These are phyloP conservation scores for Protosalanx chinensis DNA, from an alignment of 2,797 vertebrate species.

Conservation along the genomic window DNA sequence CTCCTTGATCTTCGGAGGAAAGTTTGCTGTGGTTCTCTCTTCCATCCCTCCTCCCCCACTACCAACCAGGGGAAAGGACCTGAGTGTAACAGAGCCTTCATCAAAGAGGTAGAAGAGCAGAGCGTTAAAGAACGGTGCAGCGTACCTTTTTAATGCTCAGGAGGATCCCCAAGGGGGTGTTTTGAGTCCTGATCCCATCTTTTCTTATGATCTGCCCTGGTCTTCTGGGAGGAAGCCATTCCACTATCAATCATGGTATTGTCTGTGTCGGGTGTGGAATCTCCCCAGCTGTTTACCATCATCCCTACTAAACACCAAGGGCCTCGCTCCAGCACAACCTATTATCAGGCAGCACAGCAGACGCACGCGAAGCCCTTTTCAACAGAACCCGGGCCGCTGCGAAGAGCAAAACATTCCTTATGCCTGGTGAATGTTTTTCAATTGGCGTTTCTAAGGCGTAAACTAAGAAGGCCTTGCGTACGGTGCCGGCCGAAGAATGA, in stretches of 20 bases:
- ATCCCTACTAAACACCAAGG: slow-evolving; percentile 46
- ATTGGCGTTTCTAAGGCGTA: too few relatives aligned
- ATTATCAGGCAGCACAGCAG: neutral
- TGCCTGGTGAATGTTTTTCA: too few relatives aligned
- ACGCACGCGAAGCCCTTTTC: neutral
- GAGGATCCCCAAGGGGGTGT: too few relatives aligned
- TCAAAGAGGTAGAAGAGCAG: too few relatives aligned
- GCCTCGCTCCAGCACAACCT: slow-evolving; percentile 38
- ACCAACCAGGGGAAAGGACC: neutral
- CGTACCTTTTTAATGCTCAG: neutral
- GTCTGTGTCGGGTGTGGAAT: slow-evolving; percentile 13
- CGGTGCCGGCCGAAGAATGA: too few relatives aligned
- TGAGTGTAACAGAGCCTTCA: too few relatives aligned
- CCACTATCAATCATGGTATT: slow-evolving; percentile 50
- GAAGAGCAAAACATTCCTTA: too few relatives aligned
- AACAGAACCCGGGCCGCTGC: too few relatives aligned
- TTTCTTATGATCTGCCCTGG: neutral
- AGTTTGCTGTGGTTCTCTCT: neutral
- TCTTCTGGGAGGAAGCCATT: slow-evolving; percentile 30
- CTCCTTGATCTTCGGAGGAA: neutral
- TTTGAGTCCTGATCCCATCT: neutral
- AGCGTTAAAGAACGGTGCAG: neutral
- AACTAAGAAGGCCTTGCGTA: too few relatives aligned
- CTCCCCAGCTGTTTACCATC: slow-evolving; percentile 55
- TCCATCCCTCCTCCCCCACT: neutral